Base-by-base conservation (phyloP, 2,113 vertebrate genomes). In the Onychostruthus taczanowskii region DNA sequence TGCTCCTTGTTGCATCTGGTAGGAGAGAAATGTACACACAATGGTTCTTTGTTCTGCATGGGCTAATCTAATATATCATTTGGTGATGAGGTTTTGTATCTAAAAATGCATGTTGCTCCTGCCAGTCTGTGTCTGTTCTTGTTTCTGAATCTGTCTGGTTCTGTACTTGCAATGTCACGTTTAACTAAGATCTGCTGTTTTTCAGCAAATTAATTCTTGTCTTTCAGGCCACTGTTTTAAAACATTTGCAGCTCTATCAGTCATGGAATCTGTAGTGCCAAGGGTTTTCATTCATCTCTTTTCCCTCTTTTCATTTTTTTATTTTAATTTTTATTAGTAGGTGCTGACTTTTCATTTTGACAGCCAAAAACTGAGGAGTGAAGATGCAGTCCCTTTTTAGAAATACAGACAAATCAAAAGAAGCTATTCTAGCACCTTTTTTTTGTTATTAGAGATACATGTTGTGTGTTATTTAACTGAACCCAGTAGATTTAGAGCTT, bases 181-280 rank as follows among this genome's bases (percentile, higher is more conserved):
- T 68, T 78, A 94, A 90, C 62, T 91, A 84, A 93, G 44, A 44
- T 76, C 58, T 86, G 81, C 91, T 92, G 10, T 58, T 94, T 89
- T 93, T 66, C 82, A 67, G 68, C 61, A 90, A 89, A 92, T 75
- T 78, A 84, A 80, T 86, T 82, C 55, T 52, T 76, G 21, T 91
- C 66, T 78, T 91, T 93, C 52, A 69, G 80, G 28, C 49, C 74
- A 56, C 47, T 72, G 43, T 92, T 95, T 83, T 86, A 92, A 88
- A 89, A 84, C n/a, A 55, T 76, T 89, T 78, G 52, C 52, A 79
- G 66, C n/a, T 75, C 52, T 82, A 73, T 94, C 84, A 81, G 55
- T 73, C 50, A 13, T 43, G 26, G 66, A n/a, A 73, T 77, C 67
- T 77, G 46, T 73, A 74, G 37, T 39, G 26, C 15, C 53, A 31